These are phyloP conservation scores for Pluvianellus socialis DNA, from an alignment of 2,113 vertebrate genomes.

Conservation along the genomic window DNA sequence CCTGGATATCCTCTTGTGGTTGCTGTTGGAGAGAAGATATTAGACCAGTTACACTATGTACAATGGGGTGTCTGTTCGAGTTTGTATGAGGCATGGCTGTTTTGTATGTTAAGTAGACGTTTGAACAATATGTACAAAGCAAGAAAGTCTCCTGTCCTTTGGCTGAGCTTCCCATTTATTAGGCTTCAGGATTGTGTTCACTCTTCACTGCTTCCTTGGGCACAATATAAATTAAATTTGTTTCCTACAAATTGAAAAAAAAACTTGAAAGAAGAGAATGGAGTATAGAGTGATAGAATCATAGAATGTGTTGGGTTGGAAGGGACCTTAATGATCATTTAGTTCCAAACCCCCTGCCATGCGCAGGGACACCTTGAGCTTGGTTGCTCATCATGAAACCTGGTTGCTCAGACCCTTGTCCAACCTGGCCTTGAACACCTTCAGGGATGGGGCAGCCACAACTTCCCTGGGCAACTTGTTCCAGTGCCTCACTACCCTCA, in stretches of 20 bases:
- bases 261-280: not conserved
- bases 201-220: not conserved
- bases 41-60: not conserved
- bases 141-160: not conserved
- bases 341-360: not conserved
- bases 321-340: not conserved
- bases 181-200: not conserved
- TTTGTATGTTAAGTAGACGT: not conserved
- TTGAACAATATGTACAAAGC: not conserved
- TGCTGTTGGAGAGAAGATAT: not conserved
- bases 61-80: not conserved
- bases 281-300: not conserved
- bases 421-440: not conserved
- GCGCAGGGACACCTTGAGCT: not conserved
- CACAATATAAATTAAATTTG: not conserved
- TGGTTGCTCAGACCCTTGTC: not conserved
- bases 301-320: not conserved
- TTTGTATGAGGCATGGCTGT: not conserved
- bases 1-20: not conserved
- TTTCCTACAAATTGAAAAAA: not conserved
- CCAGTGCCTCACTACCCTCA: not conserved
- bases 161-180: not conserved
- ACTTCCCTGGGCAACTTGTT: not conserved
- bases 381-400: not conserved
- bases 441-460: not conserved